Percentiles rank a stretch among this genome's conserved stretches.
phyloP scores from a whole-genome alignment of 2,797 vertebrate species.

The Myotis vivesi region DNA sequence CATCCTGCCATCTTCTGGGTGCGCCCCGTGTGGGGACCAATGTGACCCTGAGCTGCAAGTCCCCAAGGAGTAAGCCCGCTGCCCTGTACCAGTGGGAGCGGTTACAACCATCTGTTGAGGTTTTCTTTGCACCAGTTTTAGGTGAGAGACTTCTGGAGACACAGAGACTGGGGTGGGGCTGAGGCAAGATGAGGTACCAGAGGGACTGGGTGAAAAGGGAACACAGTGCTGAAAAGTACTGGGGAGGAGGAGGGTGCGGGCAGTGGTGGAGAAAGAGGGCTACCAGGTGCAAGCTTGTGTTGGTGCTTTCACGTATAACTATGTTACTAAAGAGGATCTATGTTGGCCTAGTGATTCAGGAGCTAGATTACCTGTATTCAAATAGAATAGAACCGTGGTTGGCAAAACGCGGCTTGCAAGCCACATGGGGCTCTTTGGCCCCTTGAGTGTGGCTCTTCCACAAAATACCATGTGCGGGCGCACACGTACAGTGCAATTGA shows the following conservation, averaged over 20 bases:
- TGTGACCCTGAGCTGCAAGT: slow-evolving; percentile 89
- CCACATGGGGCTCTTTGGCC: no score
- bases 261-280: neutral
- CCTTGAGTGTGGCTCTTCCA: no score
- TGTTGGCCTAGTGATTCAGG: neutral
- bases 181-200: neutral
- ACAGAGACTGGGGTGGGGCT: neutral
- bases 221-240: neutral
- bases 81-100: slow-evolving; percentile 88
- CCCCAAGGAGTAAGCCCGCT: slow-evolving; percentile 88
- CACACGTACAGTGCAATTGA: no score
- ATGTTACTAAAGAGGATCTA: no score
- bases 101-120: slow-evolving; percentile 5
- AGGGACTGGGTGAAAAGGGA: neutral
- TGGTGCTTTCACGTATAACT: neutral
- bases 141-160: neutral
- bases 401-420: no score
- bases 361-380: slow-evolving; percentile 6
- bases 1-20: slow-evolving; percentile 84
- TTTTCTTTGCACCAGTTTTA: slow-evolving; percentile 70
- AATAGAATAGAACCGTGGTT: neutral
- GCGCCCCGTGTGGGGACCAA: slow-evolving; percentile 51
- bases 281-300: neutral
- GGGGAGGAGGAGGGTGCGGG: neutral
- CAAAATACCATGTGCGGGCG: no score